These are phyloP conservation scores for Halichondria panicea DNA, from an alignment of 37 sponge, comb jelly and placozoan species.

Conservation along the genomic window DNA sequence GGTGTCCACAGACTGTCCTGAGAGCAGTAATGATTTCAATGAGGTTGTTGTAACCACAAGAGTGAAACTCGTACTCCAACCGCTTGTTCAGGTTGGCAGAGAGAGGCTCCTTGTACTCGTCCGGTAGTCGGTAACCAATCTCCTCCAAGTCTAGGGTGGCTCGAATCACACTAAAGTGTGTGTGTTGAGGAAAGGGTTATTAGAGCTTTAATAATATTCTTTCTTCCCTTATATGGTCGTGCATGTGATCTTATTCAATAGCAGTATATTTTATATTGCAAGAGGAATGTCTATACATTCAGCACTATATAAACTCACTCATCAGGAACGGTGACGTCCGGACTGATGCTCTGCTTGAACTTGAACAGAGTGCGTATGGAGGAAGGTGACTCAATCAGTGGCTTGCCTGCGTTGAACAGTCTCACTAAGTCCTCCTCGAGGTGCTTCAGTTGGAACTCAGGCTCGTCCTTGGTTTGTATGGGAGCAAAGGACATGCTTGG, in stretches of 20 bases:
- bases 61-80: conserved; percentile 80
- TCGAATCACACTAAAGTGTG: conserved; percentile 18
- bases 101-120: conserved; percentile 27
- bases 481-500: no score
- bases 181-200: no score
- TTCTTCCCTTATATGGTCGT: no score
- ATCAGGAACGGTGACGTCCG: no score
- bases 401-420: conserved; percentile 73
- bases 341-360: conserved; percentile 33
- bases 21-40: conserved; percentile 63
- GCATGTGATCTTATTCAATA: no score
- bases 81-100: conserved; percentile 30
- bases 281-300: no score
- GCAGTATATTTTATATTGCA: no score
- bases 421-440: conserved; percentile 70
- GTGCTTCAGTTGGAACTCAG: conserved; percentile 44
- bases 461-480: neutral
- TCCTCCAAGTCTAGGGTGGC: conserved; percentile 24
- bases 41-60: conserved; percentile 55
- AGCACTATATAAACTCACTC: no score
- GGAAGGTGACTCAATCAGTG: conserved; percentile 17
- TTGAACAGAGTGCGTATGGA: conserved; percentile 57
- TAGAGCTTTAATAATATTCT: no score
- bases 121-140: conserved; percentile 28
- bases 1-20: conserved; percentile 63